Conservation (phyloP, 2,888 invertebrate species). For the Drosophila nigricruria region DNA sequence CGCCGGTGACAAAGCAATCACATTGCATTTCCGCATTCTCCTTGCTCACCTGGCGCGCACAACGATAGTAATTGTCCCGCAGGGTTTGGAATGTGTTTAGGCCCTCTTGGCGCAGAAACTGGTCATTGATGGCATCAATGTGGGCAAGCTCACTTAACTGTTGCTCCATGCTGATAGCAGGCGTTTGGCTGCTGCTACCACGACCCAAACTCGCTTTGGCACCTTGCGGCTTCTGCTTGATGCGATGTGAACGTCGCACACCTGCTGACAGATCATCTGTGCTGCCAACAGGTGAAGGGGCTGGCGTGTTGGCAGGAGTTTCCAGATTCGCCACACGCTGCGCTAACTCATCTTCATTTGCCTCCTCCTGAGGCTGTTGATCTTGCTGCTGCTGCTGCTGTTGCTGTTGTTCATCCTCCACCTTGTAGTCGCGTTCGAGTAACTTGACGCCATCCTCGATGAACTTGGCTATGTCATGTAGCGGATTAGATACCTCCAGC, state of each 20-base stretch:
- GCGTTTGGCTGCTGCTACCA: slow-evolving; percentile 86
- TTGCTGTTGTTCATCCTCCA: slow-evolving; percentile 72
- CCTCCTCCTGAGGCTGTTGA: slow-evolving; percentile 14
- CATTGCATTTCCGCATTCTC: slow-evolving; percentile 97
- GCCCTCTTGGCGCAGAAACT: slow-evolving; percentile 83
- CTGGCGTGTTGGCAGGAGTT: slow-evolving; percentile 77
- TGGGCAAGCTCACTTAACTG: slow-evolving; percentile 81
- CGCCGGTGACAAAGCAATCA: slow-evolving; percentile 96
- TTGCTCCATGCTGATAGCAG: slow-evolving; percentile 79
- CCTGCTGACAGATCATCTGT: slow-evolving; percentile 66
- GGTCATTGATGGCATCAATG: slow-evolving; percentile 82
- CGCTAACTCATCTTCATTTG: slow-evolving; percentile 50
- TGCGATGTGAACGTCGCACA: slow-evolving; percentile 91
- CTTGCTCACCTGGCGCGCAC: slow-evolving; percentile 93
- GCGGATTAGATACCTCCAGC: slow-evolving; percentile 75
- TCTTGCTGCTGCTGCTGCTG: slow-evolving; percentile 47
- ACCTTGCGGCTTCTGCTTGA: slow-evolving; percentile 89
- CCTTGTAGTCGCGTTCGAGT: slow-evolving; percentile 80
- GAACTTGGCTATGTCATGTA: slow-evolving; percentile 83
- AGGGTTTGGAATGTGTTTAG: slow-evolving; percentile 92
- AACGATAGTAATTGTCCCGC: slow-evolving; percentile 94
- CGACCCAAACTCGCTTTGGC: slow-evolving; percentile 82
- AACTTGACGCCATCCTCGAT: slow-evolving; percentile 83
- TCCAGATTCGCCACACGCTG: slow-evolving; percentile 61
- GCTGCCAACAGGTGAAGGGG: slow-evolving; percentile 53